A percentile compares a stretch with the other conserved stretches of the same genome.
Conservation (phyloP, 2,888 invertebrate genomes). For the Lordiphosa andalusiaca region DNA sequence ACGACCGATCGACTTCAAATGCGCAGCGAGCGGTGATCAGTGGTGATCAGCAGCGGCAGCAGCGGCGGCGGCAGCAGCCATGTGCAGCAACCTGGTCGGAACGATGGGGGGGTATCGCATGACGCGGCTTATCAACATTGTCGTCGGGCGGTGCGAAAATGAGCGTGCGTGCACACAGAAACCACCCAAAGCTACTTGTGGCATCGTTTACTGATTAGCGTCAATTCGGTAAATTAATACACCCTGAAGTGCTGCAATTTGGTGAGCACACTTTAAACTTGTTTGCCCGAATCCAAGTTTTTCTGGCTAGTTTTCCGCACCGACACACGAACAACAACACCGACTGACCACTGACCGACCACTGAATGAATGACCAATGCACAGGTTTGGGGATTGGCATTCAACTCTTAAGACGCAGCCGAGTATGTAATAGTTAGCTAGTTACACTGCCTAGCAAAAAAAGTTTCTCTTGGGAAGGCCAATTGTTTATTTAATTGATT, state of each 20-base stretch:
- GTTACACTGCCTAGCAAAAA: constrained; percentile 28
- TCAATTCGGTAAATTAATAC: constrained; percentile 26
- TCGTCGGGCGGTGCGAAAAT: constrained; percentile 25
- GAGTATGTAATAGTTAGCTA: constrained; percentile 11
- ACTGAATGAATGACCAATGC: constrained; percentile 42
- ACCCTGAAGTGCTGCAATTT: constrained; percentile 45
- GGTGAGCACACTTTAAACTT: constrained; percentile 6
- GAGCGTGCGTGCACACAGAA: constrained; percentile 29
- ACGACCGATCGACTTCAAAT: constrained; percentile 31
- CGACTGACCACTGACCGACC: constrained; percentile 11
- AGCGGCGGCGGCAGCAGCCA: too few species aligned
- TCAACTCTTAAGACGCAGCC: constrained; percentile 31
- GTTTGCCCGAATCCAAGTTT: constrained; percentile 5
- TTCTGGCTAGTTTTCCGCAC: constrained; percentile 3
- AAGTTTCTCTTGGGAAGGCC: constrained; percentile 44
- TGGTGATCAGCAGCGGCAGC: not conserved
- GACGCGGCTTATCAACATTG: constrained; percentile 36
- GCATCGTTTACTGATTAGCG: constrained; percentile 16
- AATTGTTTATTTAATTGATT: constrained; percentile 15
- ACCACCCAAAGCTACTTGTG: too few species aligned
- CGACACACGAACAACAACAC: constrained; percentile 1
- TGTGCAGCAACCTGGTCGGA: not conserved
- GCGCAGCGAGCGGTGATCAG: not conserved
- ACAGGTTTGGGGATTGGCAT: constrained; percentile 22
- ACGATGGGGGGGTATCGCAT: not conserved